Evolutionary conservation across 1,140 invertebrate genomes (phyloP).

Genomic region (Mya arenaria): DNA sequence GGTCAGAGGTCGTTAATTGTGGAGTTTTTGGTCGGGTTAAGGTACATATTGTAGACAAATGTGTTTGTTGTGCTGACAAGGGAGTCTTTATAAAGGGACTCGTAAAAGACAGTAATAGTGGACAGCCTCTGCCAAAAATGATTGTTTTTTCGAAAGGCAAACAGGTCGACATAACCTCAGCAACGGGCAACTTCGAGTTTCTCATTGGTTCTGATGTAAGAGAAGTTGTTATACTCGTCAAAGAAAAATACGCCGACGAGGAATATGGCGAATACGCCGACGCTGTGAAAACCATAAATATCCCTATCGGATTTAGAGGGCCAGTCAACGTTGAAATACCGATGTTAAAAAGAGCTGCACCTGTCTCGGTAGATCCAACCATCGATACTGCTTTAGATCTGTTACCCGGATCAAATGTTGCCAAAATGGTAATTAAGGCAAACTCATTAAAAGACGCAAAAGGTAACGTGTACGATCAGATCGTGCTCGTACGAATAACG

Average conservation of each 20-base stretch:
- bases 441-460: constrained; percentile 9
- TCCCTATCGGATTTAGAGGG: constrained; percentile 14
- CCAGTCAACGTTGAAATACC: neutral
- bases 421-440: neutral
- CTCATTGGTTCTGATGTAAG: neutral
- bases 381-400: neutral
- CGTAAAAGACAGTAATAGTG: constrained; percentile 1
- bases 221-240: neutral
- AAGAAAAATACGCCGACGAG: neutral
- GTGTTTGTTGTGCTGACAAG: constrained; percentile 26
- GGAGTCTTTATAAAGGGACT: neutral
- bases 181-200: neutral
- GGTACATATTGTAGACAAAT: constrained; percentile 1
- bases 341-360: neutral
- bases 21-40: neutral
- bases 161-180: neutral
- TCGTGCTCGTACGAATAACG: neutral
- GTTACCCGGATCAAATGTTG: neutral
- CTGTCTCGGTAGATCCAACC: constrained; percentile 4
- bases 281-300: constrained; percentile 27
- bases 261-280: neutral
- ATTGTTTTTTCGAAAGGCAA: neutral
- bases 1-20: neutral
- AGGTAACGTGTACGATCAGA: neutral
- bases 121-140: neutral